Base-by-base conservation (phyloP, 2,797 vertebrate species). In the Tangara arthus region DNA sequence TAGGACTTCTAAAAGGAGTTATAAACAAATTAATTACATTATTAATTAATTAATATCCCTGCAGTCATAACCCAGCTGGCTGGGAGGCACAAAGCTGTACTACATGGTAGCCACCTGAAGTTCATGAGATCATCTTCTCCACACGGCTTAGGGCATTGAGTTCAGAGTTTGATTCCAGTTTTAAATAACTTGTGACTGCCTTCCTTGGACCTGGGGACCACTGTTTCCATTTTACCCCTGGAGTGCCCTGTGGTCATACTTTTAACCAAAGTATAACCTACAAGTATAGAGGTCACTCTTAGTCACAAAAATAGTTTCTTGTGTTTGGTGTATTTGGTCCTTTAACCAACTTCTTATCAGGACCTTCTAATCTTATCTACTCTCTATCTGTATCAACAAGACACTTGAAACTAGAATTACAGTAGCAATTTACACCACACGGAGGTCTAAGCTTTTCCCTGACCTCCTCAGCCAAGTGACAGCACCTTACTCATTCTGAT, bases 261-360 rank as follows among this genome's bases (percentile, higher is more conserved):
- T 47, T 34, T 23, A 87, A 78, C 4, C 24, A 34, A 70, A 80
- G 23, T 9, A 57, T n/a, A 64, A 56, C 2, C 3, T 39, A n/a
- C 3, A 46, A 5, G 49, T 2, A 46, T 0, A 34, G 44, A 72
- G 12, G 22, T 30, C 27, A n/a, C 9, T 72, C n/a, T 12, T 19
- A 19, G 3, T 32, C 35, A 50, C 9, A 75, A 4, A 11, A 66
- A 60, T 0, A 55, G 34, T 37, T 61, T 42, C n/a, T 60, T 34
- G 11, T 27, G 8, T 30, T 78, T 1, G 4, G 15, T n/a, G 27
- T 12, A 8, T 60, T 70, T 80, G 30, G 50, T 18, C 16, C 35
- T 66, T 77, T 57, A 57, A 35, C 5, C 34, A 65, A 7, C 14
- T 15, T 8, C 44, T 69, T 26, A 28, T 10, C 32, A 46, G 24